Conservation (phyloP, 2,888 invertebrate genomes). For the Zhuqinia jingwanae region DNA sequence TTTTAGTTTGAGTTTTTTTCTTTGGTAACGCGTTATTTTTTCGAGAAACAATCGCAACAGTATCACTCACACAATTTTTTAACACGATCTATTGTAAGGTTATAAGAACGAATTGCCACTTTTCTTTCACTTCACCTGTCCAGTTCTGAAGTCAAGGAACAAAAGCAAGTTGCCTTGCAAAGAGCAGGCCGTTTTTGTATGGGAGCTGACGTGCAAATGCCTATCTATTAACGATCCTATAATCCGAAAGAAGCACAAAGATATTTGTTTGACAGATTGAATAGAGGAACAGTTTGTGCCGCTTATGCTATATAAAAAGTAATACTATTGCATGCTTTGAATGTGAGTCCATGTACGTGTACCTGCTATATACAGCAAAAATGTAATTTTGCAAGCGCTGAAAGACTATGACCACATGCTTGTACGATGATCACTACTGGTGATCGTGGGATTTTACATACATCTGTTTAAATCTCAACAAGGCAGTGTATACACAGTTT, state of each 20-base stretch:
- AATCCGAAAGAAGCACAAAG: neutral
- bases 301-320: neutral
- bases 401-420: neutral
- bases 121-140: conserved; percentile 41
- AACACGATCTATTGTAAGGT: no score
- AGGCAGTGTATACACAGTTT: neutral
- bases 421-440: neutral
- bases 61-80: no score
- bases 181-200: conserved; percentile 54
- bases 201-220: conserved; percentile 16
- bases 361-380: neutral
- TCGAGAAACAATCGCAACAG: no score
- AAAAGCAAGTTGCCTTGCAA: conserved; percentile 47
- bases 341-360: neutral
- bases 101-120: no score
- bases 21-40: no score
- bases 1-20: no score
- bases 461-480: no score
- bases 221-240: neutral
- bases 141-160: conserved; percentile 56
- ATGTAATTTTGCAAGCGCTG: conserved; percentile 19
- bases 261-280: conserved; percentile 9
- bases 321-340: neutral
- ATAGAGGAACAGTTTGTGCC: neutral
- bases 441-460: neutral